These are phyloP conservation scores for Argya squamiceps DNA, from an alignment of 2,797 vertebrate species.

Conservation along the genomic window DNA sequence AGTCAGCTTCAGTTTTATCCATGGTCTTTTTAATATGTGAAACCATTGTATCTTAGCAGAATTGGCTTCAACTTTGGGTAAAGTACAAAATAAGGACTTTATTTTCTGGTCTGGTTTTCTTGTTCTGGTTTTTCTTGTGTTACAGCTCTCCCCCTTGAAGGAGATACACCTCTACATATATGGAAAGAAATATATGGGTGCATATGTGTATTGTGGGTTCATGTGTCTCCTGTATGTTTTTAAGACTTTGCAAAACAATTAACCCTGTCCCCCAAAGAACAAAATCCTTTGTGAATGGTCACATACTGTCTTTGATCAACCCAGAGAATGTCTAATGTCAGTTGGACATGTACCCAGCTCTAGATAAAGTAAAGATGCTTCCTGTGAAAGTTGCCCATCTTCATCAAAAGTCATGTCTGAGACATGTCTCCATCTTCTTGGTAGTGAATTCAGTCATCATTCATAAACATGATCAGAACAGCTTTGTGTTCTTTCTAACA, in stretches of 20 bases:
- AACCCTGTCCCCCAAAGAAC: not conserved
- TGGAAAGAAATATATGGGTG: not conserved
- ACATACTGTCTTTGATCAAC: not conserved
- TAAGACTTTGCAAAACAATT: not conserved
- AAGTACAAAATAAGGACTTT: not conserved
- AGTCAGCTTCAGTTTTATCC: not conserved
- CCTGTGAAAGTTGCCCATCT: not conserved
- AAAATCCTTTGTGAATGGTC: not conserved
- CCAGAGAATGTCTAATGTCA: not conserved
- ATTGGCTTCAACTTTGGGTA: not conserved
- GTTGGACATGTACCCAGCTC: not conserved
- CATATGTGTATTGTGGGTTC: fast-evolving
- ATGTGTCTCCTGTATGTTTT: not conserved
- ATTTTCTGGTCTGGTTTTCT: not conserved
- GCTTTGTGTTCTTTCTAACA: not conserved
- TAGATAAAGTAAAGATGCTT: not conserved
- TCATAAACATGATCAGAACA: not conserved
- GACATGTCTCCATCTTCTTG: not conserved
- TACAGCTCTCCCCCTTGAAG: not conserved
- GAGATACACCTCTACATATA: not conserved
- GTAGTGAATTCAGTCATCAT: not conserved
- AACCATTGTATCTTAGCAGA: not conserved
- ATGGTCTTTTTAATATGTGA: not conserved
- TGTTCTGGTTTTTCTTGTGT: not conserved
- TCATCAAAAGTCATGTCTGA: not conserved